Base-by-base conservation (phyloP, 1,140 invertebrate species). In the Drosophila virilis region DNA sequence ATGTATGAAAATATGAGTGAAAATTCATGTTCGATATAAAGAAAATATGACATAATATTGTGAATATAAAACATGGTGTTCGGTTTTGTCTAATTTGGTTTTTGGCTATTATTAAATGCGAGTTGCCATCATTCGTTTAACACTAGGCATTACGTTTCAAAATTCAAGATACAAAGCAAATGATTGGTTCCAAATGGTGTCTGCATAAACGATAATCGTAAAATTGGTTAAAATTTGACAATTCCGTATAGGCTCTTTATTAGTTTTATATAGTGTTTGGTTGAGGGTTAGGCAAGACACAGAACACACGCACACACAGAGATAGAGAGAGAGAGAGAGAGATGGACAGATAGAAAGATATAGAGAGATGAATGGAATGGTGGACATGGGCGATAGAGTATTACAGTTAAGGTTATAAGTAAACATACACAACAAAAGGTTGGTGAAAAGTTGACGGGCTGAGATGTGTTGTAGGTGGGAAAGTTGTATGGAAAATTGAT, bases 231-330 rank as follows among this genome's bases (percentile, higher is more conserved):
- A 80, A 57, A 74, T 77, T 80, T 78, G 48, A 65, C 65, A 81
- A 74, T 90, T 90, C 85, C 85, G 78, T 90, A 90, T 89, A 78
- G 81, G 85, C 80, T 90, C 85, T 79, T 88, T 69, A 58, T 68
- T 69, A 55, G 35, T 51, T 28, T 45, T 45, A 42, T 45, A n/a
- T 7, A 59, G 33, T 15, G 32, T n/a, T 58, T 60, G 43, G 40
- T 15, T 58, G 46, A 40, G 59, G 58, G 15, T 54, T 22, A 65
- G 80, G 64, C 67, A 71, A 70, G 72, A 82, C 83, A 82, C 35
- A 48, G 40, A 64, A 65, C 60, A 64, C 37, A 57, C 68, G 48
- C 60, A 64, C 65, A 15, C 48, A 62, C 62, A 46, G 33, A 59
- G 38, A 33, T 12, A 59, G 15, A 71, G 10, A 54, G 22, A 69